Percentiles rank a stretch among this genome's conserved stretches.
Evolutionary conservation across 92 coral and sea anemone genomes (phyloP).

Genomic region (Palythoa grandis): DNA sequence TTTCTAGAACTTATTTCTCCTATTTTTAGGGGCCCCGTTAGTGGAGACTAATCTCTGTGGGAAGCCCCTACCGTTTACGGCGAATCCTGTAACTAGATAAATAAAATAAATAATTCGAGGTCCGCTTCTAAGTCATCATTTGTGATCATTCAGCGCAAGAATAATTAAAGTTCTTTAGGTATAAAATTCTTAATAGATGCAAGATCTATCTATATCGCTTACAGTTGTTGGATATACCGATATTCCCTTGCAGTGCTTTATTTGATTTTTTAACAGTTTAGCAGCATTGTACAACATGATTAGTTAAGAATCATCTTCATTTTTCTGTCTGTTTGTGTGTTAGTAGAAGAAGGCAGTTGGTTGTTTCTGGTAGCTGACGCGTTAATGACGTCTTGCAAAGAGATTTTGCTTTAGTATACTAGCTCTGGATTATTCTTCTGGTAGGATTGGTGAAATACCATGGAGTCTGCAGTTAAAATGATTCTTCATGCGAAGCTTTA

Average conservation of each 20-base stretch:
- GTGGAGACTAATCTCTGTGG: too few species aligned
- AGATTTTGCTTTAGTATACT: not conserved
- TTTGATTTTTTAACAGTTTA: constrained; percentile 39
- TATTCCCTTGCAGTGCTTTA: constrained; percentile 52
- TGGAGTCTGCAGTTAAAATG: not conserved
- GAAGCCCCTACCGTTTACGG: too few species aligned
- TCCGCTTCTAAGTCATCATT: constrained; percentile 45
- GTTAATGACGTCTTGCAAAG: not conserved
- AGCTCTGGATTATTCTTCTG: not conserved
- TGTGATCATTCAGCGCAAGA: constrained; percentile 54
- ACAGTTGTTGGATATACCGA: constrained; percentile 39
- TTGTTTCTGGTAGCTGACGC: not conserved
- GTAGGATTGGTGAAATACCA: not conserved
- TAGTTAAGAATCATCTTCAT: not conserved
- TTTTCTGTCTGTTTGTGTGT: not conserved
- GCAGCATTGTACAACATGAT: constrained; percentile 17
- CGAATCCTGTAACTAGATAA: too few species aligned
- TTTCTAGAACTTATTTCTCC: constrained; percentile 45
- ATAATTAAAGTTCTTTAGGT: constrained; percentile 55
- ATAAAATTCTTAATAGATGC: constrained; percentile 37
- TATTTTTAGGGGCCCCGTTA: too few species aligned
- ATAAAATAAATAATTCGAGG: too few species aligned
- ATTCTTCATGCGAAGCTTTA: too few species aligned
- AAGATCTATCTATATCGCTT: constrained; percentile 36
- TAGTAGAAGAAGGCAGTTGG: not conserved